phyloP scores from a whole-genome alignment of 2,888 invertebrate species.

The Caenorhabditis uteleia region DNA sequence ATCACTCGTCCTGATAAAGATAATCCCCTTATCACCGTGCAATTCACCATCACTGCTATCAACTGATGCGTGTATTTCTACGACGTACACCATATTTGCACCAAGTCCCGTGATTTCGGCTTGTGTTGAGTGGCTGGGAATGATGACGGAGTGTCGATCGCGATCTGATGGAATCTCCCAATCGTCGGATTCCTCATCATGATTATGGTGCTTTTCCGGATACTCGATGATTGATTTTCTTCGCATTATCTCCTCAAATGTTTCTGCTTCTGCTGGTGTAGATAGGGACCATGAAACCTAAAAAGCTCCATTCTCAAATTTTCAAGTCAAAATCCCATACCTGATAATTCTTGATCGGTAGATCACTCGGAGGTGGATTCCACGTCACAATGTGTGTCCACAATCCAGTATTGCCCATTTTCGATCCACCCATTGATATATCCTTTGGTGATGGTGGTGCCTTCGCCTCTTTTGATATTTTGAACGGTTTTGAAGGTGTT shows the following conservation, averaged over 20 bases:
- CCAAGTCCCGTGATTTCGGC: constrained; percentile 53
- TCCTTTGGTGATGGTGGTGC: constrained; percentile 62
- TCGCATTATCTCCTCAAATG: constrained; percentile 44
- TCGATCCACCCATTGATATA: constrained; percentile 48
- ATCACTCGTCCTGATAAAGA: constrained; percentile 55
- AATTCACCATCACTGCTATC: constrained; percentile 63
- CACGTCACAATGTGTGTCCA: constrained; percentile 61
- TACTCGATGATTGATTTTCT: constrained; percentile 33
- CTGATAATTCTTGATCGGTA: constrained; percentile 67
- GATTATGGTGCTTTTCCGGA: constrained; percentile 19
- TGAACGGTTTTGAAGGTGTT: constrained; percentile 56
- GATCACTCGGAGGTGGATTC: constrained; percentile 63
- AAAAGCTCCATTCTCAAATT: neutral
- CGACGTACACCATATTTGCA: constrained; percentile 58
- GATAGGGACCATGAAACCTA: constrained; percentile 51
- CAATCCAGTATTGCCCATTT: constrained; percentile 21
- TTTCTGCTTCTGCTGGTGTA: constrained; percentile 38
- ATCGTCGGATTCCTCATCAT: constrained; percentile 34
- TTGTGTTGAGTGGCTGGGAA: constrained; percentile 59
- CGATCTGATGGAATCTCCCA: constrained; percentile 8
- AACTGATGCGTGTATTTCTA: constrained; percentile 62
- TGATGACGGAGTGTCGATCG: constrained; percentile 45
- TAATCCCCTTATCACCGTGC: constrained; percentile 61
- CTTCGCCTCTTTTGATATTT: constrained; percentile 62
- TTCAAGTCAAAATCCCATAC: constrained; percentile 14